These are phyloP conservation scores for Malacosoma neustria DNA, from an alignment of 2,888 invertebrate genomes.

Conservation along the genomic window DNA sequence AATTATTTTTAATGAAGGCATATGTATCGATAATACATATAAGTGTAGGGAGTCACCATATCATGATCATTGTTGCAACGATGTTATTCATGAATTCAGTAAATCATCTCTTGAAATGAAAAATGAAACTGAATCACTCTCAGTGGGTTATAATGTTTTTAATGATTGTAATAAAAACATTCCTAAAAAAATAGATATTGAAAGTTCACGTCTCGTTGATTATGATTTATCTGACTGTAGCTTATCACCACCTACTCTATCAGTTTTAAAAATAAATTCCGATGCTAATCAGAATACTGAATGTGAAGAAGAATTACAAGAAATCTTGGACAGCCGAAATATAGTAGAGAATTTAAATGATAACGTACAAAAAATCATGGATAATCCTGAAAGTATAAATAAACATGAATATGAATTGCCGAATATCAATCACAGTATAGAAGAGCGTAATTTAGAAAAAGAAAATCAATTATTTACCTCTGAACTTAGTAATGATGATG, in stretches of 20 bases:
- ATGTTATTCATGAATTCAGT: neutral
- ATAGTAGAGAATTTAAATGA: too few relatives aligned
- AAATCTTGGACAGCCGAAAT: neutral
- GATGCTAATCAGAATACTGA: neutral
- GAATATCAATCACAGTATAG: too few relatives aligned
- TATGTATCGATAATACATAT: neutral
- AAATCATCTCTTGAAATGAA: neutral
- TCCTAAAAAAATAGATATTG: neutral
- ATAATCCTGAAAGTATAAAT: too few relatives aligned
- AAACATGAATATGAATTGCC: too few relatives aligned
- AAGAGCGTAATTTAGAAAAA: too few relatives aligned
- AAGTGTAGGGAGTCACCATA: neutral
- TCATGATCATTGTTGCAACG: neutral
- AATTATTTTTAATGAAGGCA: conserved; percentile 28
- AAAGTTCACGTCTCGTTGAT: neutral
- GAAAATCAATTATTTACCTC: too few relatives aligned
- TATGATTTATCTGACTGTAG: neutral
- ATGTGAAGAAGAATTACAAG: neutral
- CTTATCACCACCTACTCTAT: neutral
- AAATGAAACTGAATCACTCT: neutral
- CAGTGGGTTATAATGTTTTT: neutral
- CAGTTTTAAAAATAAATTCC: neutral
- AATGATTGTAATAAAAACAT: neutral
- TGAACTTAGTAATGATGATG: too few relatives aligned
- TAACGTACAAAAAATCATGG: too few relatives aligned